Percentiles rank a stretch among this genome's conserved stretches.
Conservation (phyloP, 2,888 invertebrate species). For the Drosophila histrio region DNA sequence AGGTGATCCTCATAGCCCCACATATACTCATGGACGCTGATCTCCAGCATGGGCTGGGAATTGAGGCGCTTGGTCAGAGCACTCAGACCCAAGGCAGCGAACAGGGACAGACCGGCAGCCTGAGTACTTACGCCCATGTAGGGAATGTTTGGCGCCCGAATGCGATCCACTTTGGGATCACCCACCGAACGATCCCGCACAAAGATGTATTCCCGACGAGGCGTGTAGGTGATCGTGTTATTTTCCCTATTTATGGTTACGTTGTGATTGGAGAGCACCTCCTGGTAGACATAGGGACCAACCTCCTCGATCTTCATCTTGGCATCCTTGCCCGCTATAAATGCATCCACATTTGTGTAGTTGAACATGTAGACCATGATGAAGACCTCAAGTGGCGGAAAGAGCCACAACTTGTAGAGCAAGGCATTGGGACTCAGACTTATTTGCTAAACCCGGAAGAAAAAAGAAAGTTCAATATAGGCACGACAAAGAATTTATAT, state of each 20-base stretch:
- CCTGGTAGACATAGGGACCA: constrained; percentile 93
- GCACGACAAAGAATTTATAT: too few species aligned
- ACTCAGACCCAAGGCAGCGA: constrained; percentile 87
- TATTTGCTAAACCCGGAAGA: constrained; percentile 75
- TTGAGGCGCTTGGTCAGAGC: constrained; percentile 86
- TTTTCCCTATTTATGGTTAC: constrained; percentile 86
- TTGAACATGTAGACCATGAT: constrained; percentile 90
- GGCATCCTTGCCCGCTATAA: constrained; percentile 87
- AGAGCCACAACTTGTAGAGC: constrained; percentile 87
- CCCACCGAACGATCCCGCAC: constrained; percentile 88
- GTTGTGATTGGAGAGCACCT: constrained; percentile 88
- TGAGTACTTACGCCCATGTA: constrained; percentile 85
- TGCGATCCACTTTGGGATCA: constrained; percentile 86
- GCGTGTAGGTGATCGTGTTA: constrained; percentile 88
- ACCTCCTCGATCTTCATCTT: constrained; percentile 89
- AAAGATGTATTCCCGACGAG: constrained; percentile 86
- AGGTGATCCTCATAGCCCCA: constrained; percentile 93
- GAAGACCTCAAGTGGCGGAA: constrained; percentile 88
- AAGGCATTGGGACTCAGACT: constrained; percentile 85
- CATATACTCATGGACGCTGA: constrained; percentile 89
- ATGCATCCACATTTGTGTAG: constrained; percentile 90
- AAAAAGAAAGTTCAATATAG: too few species aligned
- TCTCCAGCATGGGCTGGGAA: constrained; percentile 86
- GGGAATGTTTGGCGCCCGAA: constrained; percentile 90
- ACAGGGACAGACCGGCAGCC: constrained; percentile 77